A percentile compares a stretch with the other conserved stretches of the same genome.
Conservation (phyloP, 1,140 invertebrate species). For the Lasioglossum baleicum region DNA sequence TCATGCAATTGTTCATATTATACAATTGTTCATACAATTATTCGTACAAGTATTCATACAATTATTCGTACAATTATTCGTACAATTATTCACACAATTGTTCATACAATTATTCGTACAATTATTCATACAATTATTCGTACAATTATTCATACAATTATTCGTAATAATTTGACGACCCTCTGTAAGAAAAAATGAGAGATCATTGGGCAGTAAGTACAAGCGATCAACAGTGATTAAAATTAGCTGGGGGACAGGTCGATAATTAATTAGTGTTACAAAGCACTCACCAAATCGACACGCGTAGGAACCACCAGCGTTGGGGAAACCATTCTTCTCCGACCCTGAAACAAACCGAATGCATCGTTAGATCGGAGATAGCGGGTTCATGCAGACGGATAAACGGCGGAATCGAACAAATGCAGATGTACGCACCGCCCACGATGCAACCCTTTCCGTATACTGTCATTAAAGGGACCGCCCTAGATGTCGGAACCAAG, state of each 20-base stretch:
- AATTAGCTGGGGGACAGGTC: background rate
- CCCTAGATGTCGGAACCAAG: constrained; percentile 28
- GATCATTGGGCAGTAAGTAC: background rate
- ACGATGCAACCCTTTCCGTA: constrained; percentile 47
- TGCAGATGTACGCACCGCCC: constrained; percentile 68
- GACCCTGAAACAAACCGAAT: constrained; percentile 63
- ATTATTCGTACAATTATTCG: too few species aligned
- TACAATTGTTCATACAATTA: too few species aligned
- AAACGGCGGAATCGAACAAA: constrained; percentile 35
- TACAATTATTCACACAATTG: too few species aligned
- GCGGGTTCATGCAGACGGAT: constrained; percentile 51
- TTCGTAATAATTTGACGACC: too few species aligned
- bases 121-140: too few species aligned
- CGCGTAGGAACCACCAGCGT: constrained; percentile 55
- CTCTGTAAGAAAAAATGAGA: too few species aligned
- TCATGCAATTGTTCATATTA: too few species aligned
- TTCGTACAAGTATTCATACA: too few species aligned
- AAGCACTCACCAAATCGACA: constrained; percentile 72
- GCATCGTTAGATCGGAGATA: constrained; percentile 42
- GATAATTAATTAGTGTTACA: background rate
- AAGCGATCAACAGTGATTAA: background rate
- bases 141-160: too few species aligned
- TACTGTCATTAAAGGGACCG: constrained; percentile 40
- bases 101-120: too few species aligned
- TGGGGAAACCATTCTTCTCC: constrained; percentile 70